Evolutionary conservation across 2,797 vertebrate genomes (phyloP).

Genomic region (Arnoldichthys spilopterus): DNA sequence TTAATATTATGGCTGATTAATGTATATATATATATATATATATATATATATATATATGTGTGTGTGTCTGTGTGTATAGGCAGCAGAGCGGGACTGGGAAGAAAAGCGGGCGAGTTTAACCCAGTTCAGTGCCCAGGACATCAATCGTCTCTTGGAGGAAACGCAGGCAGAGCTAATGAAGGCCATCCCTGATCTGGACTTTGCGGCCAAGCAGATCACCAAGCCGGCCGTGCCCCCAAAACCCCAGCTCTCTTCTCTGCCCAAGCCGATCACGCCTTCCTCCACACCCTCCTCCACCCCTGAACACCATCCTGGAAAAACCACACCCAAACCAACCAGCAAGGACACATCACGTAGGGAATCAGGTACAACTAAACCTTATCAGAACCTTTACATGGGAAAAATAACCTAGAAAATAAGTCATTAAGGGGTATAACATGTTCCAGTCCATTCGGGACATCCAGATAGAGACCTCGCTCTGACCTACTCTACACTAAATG

Average conservation of each 20-base stretch:
- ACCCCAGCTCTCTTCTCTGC: slow-evolving; percentile 74
- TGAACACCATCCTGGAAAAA: slow-evolving; percentile 87
- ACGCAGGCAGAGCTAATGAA: slow-evolving; percentile 97
- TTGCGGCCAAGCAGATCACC: slow-evolving; percentile 89
- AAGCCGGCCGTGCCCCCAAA: slow-evolving; percentile 79
- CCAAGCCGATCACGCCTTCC: slow-evolving; percentile 62
- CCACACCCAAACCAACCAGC: slow-evolving; percentile 84
- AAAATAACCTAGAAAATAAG: background rate
- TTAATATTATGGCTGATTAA: too few relatives aligned
- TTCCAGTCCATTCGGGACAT: background rate
- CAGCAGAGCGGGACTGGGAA: slow-evolving; percentile 96
- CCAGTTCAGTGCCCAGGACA: slow-evolving; percentile 96
- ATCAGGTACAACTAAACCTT: slow-evolving; percentile 77
- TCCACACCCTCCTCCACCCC: slow-evolving; percentile 76
- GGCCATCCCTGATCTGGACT: slow-evolving; percentile 95
- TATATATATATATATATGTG: slow-evolving; percentile 10
- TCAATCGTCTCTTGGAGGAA: slow-evolving; percentile 94
- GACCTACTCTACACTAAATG: too few relatives aligned
- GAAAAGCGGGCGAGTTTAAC: slow-evolving; percentile 94
- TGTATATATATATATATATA: too few relatives aligned
- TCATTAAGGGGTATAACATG: background rate
- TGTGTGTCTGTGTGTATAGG: slow-evolving; percentile 70
- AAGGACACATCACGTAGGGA: slow-evolving; percentile 87
- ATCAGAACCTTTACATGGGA: background rate
- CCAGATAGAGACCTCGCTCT: background rate